phyloP scores from a whole-genome alignment of 2,888 invertebrate genomes.

The Napeogenes inachia region DNA sequence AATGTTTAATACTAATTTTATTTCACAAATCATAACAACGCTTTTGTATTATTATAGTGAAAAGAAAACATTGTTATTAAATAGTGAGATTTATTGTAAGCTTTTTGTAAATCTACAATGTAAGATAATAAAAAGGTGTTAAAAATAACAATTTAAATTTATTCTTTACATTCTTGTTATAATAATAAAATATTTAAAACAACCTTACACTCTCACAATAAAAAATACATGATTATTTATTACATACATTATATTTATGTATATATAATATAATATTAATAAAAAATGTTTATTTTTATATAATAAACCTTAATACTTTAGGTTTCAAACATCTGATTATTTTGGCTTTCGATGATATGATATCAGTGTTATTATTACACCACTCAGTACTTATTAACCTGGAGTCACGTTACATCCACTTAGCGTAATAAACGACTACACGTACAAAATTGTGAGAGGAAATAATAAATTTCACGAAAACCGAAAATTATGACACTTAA shows the following conservation, averaged over 20 bases:
- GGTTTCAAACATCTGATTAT: neutral
- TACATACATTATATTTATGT: no score
- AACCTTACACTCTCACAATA: no score
- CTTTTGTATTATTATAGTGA: no score
- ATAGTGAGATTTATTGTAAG: no score
- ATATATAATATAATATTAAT: no score
- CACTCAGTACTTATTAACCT: constrained; percentile 32
- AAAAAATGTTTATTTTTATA: constrained; percentile 25
- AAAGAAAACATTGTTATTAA: no score
- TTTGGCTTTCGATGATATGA: neutral
- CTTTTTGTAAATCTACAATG: no score
- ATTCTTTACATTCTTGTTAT: constrained; percentile 49
- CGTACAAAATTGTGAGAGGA: constrained; percentile 60
- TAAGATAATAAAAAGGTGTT: constrained; percentile 37
- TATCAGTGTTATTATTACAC: constrained; percentile 30
- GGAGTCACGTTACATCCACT: constrained; percentile 36
- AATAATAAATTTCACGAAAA: constrained; percentile 67
- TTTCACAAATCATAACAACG: no score
- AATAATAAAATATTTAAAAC: constrained; percentile 46
- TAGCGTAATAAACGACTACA: constrained; percentile 54
- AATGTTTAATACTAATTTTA: no score
- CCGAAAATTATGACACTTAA: constrained; percentile 68
- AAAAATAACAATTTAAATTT: constrained; percentile 34
- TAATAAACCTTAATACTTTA: constrained; percentile 33
- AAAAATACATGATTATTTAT: no score